Base-by-base conservation (phyloP, 2,888 invertebrate species). In the Nomada fabriciana region DNA sequence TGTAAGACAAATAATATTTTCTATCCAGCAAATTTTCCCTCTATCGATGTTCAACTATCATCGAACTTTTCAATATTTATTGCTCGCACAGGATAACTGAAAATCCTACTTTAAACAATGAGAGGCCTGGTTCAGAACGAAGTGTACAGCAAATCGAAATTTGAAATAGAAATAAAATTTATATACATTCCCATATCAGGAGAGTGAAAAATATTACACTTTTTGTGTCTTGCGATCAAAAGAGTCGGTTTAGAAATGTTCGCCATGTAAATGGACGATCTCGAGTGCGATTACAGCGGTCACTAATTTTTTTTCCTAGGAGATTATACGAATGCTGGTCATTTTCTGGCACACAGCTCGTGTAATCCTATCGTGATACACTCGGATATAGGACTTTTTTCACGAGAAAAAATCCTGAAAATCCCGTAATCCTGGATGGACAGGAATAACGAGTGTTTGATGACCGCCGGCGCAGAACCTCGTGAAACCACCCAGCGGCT, bases 381-480 rank as follows among this genome's bases (percentile, higher is more conserved):
- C 90, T 90, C 84, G 87, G 90, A 92, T 89, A 89, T 87, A 85
- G 88, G 86, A 89, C 77, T 87, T 87, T 90, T 91, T 89, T 86
- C 83, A 79, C 67, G 68, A 82, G 84, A 86, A 87, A 86, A 89
- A 90, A 88, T 86, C 85, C 81, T 87, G 88, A 89, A 91, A 91
- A 92, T 82, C 90, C 90, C 86, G 89, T 92, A 93, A 93, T 93
- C 92, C 91, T 77, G 89, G 89, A 91, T 92, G 91, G 92, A 91
- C 91, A 91, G 92, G 88, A 92, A 92, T 93, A 93, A 93, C 92
- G 92, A 93, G 92, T 90, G 90, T 93, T 92, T 93, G 92, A 93
- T 93, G 92, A 92, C 89, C 89, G 89, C 88, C 89, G 86, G 86
- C 77, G 89, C 83, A 70, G 87, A 86, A 88, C 87, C 83, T 85